phyloP scores from a whole-genome alignment of 1,140 invertebrate genomes.

The Muscidifurax raptorellus region DNA sequence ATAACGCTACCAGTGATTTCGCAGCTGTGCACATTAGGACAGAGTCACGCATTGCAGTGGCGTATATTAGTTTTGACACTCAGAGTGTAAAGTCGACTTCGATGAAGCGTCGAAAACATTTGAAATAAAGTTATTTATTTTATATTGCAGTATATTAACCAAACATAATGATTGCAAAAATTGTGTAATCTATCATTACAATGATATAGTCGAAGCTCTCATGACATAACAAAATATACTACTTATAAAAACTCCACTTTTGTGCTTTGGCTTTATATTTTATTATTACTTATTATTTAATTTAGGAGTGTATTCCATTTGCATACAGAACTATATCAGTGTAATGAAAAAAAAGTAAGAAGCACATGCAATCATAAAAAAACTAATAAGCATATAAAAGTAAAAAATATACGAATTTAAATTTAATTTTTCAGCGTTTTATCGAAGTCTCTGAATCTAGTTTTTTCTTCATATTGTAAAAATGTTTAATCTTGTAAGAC shows the following conservation, averaged over 20 bases:
- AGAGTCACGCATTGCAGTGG: constrained; percentile 39
- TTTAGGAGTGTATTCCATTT: too few relatives aligned
- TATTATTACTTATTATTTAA: too few relatives aligned
- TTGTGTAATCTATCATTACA: not conserved
- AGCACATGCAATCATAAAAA: constrained; percentile 7
- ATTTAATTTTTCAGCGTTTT: constrained; percentile 15
- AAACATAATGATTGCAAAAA: not conserved
- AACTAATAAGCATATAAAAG: not conserved
- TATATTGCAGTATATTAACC: not conserved
- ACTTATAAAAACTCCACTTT: too few relatives aligned
- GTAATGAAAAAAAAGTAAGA: not conserved
- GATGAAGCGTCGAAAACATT: constrained; percentile 28
- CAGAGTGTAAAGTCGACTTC: constrained; percentile 7
- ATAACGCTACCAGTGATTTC: constrained; percentile 63
- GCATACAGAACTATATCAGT: not conserved
- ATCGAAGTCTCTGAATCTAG: constrained; percentile 19
- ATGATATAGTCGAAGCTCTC: not conserved
- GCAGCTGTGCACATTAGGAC: constrained; percentile 70
- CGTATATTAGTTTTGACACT: constrained; percentile 7
- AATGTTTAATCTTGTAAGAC: constrained; percentile 13
- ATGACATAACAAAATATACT: too few relatives aligned
- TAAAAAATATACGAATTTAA: not conserved
- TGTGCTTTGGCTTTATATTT: too few relatives aligned
- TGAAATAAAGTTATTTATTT: not conserved
- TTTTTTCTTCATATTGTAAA: constrained; percentile 12